These are phyloP conservation scores for Cryptoprocta ferox DNA, from an alignment of 2,797 vertebrate genomes.

Conservation along the genomic window DNA sequence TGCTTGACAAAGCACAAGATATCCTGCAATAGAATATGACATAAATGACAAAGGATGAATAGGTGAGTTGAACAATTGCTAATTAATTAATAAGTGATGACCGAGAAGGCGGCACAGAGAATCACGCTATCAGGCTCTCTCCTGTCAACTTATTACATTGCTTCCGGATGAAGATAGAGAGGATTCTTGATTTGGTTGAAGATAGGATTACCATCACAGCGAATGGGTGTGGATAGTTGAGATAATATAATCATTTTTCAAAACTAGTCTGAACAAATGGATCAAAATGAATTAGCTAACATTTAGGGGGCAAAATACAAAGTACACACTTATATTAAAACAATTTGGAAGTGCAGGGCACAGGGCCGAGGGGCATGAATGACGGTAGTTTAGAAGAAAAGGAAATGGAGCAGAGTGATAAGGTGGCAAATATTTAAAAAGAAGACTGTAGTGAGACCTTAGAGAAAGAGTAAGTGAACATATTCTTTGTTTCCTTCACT, in stretches of 20 bases:
- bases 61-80: not conserved
- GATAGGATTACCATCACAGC: not conserved
- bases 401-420: not conserved
- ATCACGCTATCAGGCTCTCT: not conserved
- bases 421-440: not conserved
- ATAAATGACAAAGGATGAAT: constrained; percentile 26
- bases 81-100: constrained; percentile 8
- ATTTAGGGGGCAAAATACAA: not conserved
- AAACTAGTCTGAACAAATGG: constrained; percentile 13
- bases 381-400: not conserved
- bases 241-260: not conserved
- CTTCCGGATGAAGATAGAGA: not conserved
- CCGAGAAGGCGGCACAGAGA: not conserved
- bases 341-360: not conserved
- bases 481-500: not conserved
- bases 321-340: not conserved
- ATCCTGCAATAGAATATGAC: not conserved
- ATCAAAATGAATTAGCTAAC: not conserved
- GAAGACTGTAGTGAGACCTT: not conserved
- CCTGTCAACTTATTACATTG: not conserved
- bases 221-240: not conserved
- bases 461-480: not conserved
- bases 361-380: not conserved
- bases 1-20: not conserved
- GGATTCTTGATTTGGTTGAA: not conserved